Conservation (phyloP, 2,113 vertebrate genomes). For the Caracal caracal region DNA sequence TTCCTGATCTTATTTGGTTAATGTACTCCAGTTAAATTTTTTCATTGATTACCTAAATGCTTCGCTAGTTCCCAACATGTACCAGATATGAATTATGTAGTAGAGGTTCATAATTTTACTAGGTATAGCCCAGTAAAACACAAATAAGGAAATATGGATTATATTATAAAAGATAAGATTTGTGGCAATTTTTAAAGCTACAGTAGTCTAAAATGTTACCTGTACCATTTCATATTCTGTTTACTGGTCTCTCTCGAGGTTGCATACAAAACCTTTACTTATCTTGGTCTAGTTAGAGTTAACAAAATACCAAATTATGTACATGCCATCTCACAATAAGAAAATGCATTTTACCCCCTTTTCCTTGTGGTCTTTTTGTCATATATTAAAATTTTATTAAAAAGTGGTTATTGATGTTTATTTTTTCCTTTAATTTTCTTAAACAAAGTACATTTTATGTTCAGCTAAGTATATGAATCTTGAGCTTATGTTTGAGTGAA, state of each 20-base stretch:
- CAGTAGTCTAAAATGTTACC: not conserved
- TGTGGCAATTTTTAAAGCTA: not conserved
- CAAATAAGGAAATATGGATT: not conserved
- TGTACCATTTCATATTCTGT: not conserved
- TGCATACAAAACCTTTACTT: not conserved
- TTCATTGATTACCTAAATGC: not conserved
- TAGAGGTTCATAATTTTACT: not conserved
- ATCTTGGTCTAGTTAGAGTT: not conserved
- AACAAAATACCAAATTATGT: not conserved
- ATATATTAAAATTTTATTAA: not conserved
- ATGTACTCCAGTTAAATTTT: not conserved
- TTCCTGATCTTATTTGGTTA: not conserved
- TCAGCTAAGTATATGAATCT: not conserved
- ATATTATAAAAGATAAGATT: not conserved
- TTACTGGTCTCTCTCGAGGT: not conserved
- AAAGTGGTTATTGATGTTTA: not conserved
- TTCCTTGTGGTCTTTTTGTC: not conserved
- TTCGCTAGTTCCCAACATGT: not conserved
- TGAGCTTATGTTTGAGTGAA: not conserved
- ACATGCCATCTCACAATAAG: not conserved
- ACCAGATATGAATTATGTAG: not conserved
- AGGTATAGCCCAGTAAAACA: not conserved
- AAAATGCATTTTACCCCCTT: not conserved
- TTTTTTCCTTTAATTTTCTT: not conserved
- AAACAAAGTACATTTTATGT: not conserved